Percentiles rank a stretch among this genome's conserved stretches.
These are phyloP conservation scores for Spizella passerina DNA, from an alignment of 2,797 vertebrate genomes.

Conservation along the genomic window DNA sequence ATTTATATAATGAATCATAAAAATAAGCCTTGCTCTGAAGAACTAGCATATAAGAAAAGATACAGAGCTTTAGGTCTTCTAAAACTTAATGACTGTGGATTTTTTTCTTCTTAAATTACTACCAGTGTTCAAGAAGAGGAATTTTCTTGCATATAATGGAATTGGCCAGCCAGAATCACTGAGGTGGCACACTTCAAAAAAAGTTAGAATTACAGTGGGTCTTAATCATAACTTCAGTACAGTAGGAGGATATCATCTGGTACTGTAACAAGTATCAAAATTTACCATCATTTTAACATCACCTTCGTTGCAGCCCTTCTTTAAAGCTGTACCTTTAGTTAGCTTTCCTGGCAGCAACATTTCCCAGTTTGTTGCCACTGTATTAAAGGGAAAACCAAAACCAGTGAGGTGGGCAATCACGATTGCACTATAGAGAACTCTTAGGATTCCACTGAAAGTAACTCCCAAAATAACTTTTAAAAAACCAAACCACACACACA, in stretches of 20 bases:
- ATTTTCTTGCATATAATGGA: not conserved
- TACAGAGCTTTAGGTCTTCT: not conserved
- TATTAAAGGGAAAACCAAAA: not conserved
- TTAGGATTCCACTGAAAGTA: not conserved
- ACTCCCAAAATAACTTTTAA: not conserved
- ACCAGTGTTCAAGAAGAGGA: not conserved
- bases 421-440: accelerated
- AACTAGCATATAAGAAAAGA: not conserved
- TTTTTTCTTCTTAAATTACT: not conserved
- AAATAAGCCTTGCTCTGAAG: not conserved
- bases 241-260: not conserved
- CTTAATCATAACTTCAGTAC: not conserved
- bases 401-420: accelerated
- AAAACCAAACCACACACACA: not conserved
- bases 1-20: not conserved
- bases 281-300: not conserved
- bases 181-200: not conserved
- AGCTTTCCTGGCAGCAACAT: not conserved
- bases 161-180: not conserved
- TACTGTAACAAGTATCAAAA: not conserved
- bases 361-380: not conserved
- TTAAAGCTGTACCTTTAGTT: not conserved
- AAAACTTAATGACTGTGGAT: not conserved
- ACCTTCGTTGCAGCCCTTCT: not conserved
- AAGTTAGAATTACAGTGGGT: not conserved